A percentile compares a stretch with the other conserved stretches of the same genome.
phyloP scores from a whole-genome alignment of 2,797 vertebrate genomes.

The Falco columbarius region DNA sequence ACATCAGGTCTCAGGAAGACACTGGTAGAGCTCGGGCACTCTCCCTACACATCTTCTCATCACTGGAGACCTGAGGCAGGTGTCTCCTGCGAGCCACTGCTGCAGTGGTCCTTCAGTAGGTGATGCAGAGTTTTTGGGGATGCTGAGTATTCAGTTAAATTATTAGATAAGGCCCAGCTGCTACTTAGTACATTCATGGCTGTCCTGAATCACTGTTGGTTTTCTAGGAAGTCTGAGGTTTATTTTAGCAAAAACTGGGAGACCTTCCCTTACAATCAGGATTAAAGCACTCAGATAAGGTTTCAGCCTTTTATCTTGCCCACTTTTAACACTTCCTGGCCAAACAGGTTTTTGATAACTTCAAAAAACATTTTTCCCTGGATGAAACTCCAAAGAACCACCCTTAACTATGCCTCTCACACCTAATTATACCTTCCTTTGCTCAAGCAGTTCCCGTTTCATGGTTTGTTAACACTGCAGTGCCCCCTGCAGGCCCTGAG shows the following conservation, averaged over 20 bases:
- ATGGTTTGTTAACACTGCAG: not conserved
- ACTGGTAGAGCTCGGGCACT: not conserved
- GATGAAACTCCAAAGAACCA: not conserved
- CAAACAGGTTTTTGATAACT: not conserved
- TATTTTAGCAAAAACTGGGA: not conserved
- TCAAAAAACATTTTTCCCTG: not conserved
- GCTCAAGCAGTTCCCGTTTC: not conserved
- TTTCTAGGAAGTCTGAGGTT: not conserved
- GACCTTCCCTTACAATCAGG: not conserved
- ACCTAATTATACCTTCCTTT: not conserved
- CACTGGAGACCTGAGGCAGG: not conserved
- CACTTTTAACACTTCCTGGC: not conserved
- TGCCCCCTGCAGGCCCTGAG: not conserved
- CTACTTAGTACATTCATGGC: not conserved
- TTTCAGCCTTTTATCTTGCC: not conserved
- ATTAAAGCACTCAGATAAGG: not conserved
- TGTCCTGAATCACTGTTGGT: not conserved
- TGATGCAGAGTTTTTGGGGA: not conserved
- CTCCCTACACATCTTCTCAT: fast-evolving
- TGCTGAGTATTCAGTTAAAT: not conserved
- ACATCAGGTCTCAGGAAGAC: not conserved
- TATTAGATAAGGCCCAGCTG: not conserved
- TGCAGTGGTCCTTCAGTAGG: not conserved
- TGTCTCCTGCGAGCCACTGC: not conserved
- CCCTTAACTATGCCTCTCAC: not conserved